phyloP scores from a whole-genome alignment of 30 jellyfish, hydroid and myxozoan genomes.

The Rhopilema esculentum region DNA sequence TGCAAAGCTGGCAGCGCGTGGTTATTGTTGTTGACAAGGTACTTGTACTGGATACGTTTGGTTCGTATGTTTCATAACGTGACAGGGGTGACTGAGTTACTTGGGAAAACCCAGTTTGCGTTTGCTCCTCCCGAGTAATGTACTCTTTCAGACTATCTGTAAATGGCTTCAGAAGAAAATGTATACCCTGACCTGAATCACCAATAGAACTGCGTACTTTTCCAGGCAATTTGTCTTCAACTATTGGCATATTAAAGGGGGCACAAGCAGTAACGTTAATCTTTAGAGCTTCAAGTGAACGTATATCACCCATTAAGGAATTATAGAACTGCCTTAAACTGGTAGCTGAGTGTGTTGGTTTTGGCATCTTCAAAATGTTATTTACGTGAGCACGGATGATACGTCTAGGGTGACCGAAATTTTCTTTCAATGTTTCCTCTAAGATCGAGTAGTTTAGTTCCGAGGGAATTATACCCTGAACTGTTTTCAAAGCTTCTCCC shows the following conservation, averaged over 20 bases:
- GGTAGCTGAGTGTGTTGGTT: constrained; percentile 28
- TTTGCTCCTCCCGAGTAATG: constrained; percentile 25
- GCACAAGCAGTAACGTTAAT: constrained; percentile 53
- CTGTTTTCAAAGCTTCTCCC: constrained; percentile 46
- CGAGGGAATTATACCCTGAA: constrained; percentile 52
- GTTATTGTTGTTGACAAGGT: constrained; percentile 30
- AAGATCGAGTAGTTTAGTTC: constrained; percentile 34
- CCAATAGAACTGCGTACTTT: constrained; percentile 38
- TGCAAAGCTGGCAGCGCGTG: constrained; percentile 46
- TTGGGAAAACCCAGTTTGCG: background rate
- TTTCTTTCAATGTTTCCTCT: constrained; percentile 27
- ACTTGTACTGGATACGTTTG: constrained; percentile 23
- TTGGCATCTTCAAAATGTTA: constrained; percentile 14
- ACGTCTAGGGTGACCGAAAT: constrained; percentile 48
- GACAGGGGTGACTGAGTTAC: constrained; percentile 14
- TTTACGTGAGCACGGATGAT: constrained; percentile 47
- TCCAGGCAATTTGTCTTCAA: constrained; percentile 57
- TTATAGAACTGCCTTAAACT: constrained; percentile 42
- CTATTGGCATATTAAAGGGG: constrained; percentile 34
- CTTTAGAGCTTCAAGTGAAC: constrained; percentile 32
- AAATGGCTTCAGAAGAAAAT: constrained; percentile 14
- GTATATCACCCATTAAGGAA: constrained; percentile 54
- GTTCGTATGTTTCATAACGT: constrained; percentile 18
- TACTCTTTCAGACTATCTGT: constrained; percentile 31
- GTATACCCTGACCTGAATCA: constrained; percentile 7